These are phyloP conservation scores for Stegostoma tigrinum DNA, from an alignment of 2,113 vertebrate genomes.

Conservation along the genomic window DNA sequence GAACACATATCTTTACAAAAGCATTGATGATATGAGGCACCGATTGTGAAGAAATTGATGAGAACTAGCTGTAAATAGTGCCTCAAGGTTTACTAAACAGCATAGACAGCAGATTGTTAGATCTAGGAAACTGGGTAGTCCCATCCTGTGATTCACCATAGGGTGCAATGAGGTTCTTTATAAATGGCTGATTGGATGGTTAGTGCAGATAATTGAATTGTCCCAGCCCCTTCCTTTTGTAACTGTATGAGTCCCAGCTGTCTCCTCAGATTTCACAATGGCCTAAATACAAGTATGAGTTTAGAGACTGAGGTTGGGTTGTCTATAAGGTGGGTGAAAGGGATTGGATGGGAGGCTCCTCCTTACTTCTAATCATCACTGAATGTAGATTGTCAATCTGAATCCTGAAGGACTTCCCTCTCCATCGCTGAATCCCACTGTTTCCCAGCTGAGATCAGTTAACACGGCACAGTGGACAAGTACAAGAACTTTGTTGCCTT, in stretches of 20 bases:
- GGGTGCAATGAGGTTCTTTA: background rate
- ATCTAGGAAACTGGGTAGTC: background rate
- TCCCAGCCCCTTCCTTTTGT: background rate
- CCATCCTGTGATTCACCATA: background rate
- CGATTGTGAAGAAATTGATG: background rate
- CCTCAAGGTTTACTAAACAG: background rate
- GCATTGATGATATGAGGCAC: background rate
- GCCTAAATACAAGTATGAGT: background rate
- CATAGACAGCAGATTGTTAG: background rate
- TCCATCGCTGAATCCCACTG: background rate
- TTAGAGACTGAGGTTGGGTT: background rate
- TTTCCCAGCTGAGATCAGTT: background rate
- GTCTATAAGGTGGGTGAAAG: background rate
- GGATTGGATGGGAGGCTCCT: background rate
- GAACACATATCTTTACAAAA: background rate
- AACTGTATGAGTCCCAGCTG: background rate
- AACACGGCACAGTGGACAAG: background rate
- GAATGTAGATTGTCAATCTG: background rate
- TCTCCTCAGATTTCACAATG: background rate
- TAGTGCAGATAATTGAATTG: background rate
- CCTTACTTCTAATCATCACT: background rate
- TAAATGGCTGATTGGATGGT: background rate
- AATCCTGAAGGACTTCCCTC: background rate
- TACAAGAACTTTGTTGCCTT: background rate
- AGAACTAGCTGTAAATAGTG: background rate